Evolutionary conservation across 2,113 vertebrate species (phyloP).

Genomic region (Saccopteryx leptura): DNA sequence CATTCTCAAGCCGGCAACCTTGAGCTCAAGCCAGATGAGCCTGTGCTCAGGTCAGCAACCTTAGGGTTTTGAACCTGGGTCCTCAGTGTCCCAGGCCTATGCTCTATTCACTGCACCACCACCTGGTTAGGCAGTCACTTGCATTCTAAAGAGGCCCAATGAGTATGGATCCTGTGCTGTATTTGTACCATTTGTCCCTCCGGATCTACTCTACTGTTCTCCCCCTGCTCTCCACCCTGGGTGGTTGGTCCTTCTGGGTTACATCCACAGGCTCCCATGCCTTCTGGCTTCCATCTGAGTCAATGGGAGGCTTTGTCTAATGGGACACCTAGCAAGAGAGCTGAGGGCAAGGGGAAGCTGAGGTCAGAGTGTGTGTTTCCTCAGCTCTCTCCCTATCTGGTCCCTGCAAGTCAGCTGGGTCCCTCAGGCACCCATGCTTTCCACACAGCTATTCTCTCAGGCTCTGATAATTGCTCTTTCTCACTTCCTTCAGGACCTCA

Average conservation of each 20-base stretch:
- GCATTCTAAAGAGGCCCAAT: neutral
- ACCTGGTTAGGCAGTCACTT: neutral
- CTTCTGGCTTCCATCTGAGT: neutral
- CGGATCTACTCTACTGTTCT: neutral
- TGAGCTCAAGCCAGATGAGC: too few species aligned
- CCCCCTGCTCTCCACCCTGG: neutral
- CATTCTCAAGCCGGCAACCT: too few species aligned
- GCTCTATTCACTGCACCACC: too few species aligned
- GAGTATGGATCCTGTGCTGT: neutral
- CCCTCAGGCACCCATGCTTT: neutral
- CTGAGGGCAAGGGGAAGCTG: neutral
- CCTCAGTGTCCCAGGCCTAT: too few species aligned
- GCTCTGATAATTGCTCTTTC: neutral
- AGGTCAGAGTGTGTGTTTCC: neutral
- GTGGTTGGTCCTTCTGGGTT: neutral
- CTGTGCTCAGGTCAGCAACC: too few species aligned
- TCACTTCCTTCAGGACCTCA: neutral
- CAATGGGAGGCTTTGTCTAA: neutral
- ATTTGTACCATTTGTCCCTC: neutral
- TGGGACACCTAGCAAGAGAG: neutral
- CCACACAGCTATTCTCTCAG: neutral
- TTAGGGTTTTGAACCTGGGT: too few species aligned
- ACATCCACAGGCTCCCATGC: neutral
- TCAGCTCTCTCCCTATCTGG: neutral
- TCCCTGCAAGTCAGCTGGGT: neutral